Evolutionary conservation across 2,797 vertebrate genomes (phyloP).

Genomic region (Prunella strophiata): DNA sequence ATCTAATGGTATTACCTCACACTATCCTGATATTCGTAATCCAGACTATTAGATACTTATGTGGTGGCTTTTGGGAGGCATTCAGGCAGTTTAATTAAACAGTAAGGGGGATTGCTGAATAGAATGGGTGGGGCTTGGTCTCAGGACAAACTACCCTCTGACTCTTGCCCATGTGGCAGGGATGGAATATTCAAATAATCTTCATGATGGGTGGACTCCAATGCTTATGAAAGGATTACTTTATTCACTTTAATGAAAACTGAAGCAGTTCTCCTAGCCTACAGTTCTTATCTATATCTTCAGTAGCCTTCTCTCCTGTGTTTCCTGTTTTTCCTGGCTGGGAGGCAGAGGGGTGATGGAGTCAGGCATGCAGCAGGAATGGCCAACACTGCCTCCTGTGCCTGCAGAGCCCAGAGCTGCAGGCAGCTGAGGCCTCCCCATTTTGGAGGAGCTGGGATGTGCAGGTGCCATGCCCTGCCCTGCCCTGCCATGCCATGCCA

Average conservation of each 20-base stretch:
- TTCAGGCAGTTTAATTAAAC: constrained; percentile 17
- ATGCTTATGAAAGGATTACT: neutral
- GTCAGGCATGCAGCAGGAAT: neutral
- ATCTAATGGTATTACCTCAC: neutral
- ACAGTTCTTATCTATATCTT: neutral
- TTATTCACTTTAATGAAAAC: neutral
- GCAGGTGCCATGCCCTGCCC: too few species aligned
- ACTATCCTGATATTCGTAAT: neutral
- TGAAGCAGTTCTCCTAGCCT: neutral
- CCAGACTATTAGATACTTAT: neutral
- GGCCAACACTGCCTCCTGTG: neutral
- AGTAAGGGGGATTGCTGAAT: constrained; percentile 12
- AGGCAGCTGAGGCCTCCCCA: neutral
- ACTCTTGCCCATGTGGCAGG: neutral
- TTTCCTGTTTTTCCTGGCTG: neutral
- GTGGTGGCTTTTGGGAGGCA: neutral
- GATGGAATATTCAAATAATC: neutral
- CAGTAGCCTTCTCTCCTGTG: neutral
- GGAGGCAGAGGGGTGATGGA: neutral
- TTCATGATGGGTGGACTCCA: neutral
- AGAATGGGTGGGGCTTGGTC: constrained; percentile 45
- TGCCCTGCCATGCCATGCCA: neutral
- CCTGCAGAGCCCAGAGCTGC: neutral
- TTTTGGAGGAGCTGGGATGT: neutral
- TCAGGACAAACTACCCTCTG: neutral